Evolutionary conservation across 2,797 vertebrate species (phyloP), one percentile per base, ranked within the genome.

Genomic region (Hypotaenidia philippensis): DNA sequence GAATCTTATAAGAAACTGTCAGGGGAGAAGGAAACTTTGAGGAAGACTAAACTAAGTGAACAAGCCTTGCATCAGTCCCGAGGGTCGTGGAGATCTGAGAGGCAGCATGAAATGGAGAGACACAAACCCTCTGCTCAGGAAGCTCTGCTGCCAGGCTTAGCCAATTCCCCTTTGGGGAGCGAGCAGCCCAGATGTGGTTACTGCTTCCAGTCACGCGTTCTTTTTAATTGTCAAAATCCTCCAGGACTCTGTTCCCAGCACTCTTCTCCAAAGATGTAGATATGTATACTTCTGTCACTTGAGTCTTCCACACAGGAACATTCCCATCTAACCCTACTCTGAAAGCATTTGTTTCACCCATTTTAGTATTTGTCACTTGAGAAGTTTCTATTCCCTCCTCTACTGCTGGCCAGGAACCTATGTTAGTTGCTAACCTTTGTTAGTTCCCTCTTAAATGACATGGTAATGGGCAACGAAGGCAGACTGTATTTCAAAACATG

Each of bases 361-460:
- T 25, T 95, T 94, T 72, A 90, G 80, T 82, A 52, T 94, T 95
- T 79, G 84, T 82, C 83, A 95, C 64, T 87, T 84, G 90, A 96
- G 81, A 90, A 72, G 70, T 87, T 92, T 86, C 91, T 92, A 77
- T 69, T 82, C 59, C 64, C 55, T 78, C 44, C 34, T 72, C 60
- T 38, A 55, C 63, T 83, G 88, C 69, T 84, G 59, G 41, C 53
- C 72, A 88, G 52, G 20, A 55, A 7, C 41, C 53, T 13, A 5
- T 36, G 65, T 38, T 34, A 75, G 53, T 6, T 53, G 57, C 65
- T 8, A 64, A 8, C 5, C 19, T 12, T 57, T 50, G 12, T 55
- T 63, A 61, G 61, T n/a, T 68, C 55, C 57, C 44, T 34, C 63
- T 52, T 26, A 16, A 27, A 25, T 21, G 31, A 17, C n/a, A 61